Base-by-base conservation (phyloP, 2,113 vertebrate genomes). In the Panthera uncia region DNA sequence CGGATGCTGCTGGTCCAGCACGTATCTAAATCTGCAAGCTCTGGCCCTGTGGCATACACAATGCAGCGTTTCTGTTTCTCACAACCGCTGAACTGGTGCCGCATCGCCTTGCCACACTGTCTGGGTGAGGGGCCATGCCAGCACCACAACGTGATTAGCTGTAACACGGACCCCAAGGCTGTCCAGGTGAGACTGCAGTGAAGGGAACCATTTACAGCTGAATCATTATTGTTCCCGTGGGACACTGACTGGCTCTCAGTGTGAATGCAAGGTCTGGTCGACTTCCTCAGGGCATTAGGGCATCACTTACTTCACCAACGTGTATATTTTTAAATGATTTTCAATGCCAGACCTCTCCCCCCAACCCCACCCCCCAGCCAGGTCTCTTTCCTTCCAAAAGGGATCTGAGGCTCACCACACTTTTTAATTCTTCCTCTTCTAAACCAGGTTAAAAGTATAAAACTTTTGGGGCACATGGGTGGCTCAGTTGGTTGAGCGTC, bases 121-220 rank as follows among this genome's bases (percentile, higher is more conserved):
- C 80, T 68, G 80, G 76, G 66, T 5, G 38, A 25, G 66, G 48
- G 38, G 38, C 52, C 4, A 1, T 4, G 36, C 23, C 41, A 63
- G 3, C 4, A 9, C 29, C 9, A 50, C 6, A 76, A 38, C 7
- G 16, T 1, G 2, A 27, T 29, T 27, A 23, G 55, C 41, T 21
- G 25, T 14, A 25, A 45, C 33, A n/a, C 0, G 0, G 50, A 9
- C 48, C 41, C 41, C 69, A 5, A 0, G 1, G 15, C 33, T 29
- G 23, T 23, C 38, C 81, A 68, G 23, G 18, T 1, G 38, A 79
- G 52, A 41, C 27, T n/a, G 41, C 8, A 21, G 23, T 1, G 33
- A 55, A 36, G 48, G 52, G 73, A 69, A 38, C 27, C 11, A 23
- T 21, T 16, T n/a, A 68, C 7, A 29, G 38, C 76, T 69, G 52